Evolutionary conservation across 1,140 invertebrate genomes (phyloP), one percentile per base, ranked within the genome.

Genomic region (Meloidogyne chitwoodi): DNA sequence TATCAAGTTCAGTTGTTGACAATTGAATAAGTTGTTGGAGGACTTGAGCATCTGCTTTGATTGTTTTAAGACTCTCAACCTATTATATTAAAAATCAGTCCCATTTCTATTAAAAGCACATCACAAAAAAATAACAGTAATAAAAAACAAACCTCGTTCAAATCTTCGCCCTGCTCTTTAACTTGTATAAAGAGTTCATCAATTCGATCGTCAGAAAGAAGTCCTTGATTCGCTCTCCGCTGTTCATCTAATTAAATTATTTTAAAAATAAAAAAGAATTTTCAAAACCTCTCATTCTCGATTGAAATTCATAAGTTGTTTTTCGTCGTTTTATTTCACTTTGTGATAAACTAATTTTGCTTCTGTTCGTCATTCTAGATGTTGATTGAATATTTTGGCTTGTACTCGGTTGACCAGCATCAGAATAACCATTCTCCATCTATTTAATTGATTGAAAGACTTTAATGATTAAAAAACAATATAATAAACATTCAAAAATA

Each of bases 1-100:
- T 44, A 26, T 65, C 64, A 27, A 68, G 48, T 44, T 77, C 62
- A 27, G 44, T 68, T 61, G 61, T 44, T 22, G 66, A 63, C n/a
- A 77, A 38, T 68, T 77, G 73, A 10, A 68, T 27, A 22, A 77
- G 66, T 44, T 77, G 64, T n/a, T 56, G 48, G 6, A 56, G 12
- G 6, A 56, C 48, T n/a, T 56, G 48, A 22, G 48, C 48, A 56
- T 56, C 48, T n/a, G 48, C 48, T 22, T 56, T 56, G 5, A 56
- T 56, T n/a, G 48, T 56, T 56, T 19, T 56, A n/a, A 56, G 48
- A 8, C 48, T 56, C 6, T 56, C 48, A 56, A 56, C 48, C 48
- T 56, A 6, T n/a, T n/a, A n/a, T n/a, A n/a, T n/a, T n/a, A n/a
- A n/a, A n/a, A n/a, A n/a, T n/a, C n/a, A n/a, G n/a, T n/a, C n/a